Percentiles rank a stretch among this genome's conserved stretches.
These are phyloP conservation scores for Gasterosteus nipponicus DNA, from an alignment of 2,113 vertebrate genomes.

Conservation along the genomic window DNA sequence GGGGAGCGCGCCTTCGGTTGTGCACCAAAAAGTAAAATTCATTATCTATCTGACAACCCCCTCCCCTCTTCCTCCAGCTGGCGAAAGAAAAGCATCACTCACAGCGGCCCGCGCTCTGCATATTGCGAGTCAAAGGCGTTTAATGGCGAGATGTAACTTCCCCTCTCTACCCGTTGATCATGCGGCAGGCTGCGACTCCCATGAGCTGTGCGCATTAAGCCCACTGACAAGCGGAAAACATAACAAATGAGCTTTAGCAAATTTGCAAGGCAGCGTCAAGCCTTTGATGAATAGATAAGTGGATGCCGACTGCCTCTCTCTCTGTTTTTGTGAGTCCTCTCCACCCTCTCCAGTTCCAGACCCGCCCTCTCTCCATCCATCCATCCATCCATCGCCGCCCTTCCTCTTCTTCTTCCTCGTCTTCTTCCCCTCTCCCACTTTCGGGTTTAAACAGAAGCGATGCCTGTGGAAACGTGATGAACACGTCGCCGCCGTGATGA, in stretches of 20 bases:
- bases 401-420: neutral
- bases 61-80: constrained; percentile 18
- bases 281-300: constrained; percentile 71
- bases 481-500: constrained; percentile 63
- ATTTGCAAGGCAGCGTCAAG: constrained; percentile 71
- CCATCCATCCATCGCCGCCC: constrained; percentile 9
- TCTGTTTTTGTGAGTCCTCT: neutral
- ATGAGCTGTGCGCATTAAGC: constrained; percentile 75
- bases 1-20: constrained; percentile 42
- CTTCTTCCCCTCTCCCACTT: neutral
- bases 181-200: constrained; percentile 70
- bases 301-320: constrained; percentile 31
- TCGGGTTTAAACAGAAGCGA: constrained; percentile 73
- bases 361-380: constrained; percentile 19
- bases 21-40: constrained; percentile 71
- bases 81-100: constrained; percentile 66
- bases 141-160: constrained; percentile 80
- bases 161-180: constrained; percentile 77
- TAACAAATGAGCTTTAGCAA: constrained; percentile 79
- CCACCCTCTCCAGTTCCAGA: constrained; percentile 18
- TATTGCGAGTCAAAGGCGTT: constrained; percentile 77
- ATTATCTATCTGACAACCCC: constrained; percentile 72
- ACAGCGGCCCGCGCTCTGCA: constrained; percentile 58
- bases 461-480: constrained; percentile 68
- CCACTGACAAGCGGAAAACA: constrained; percentile 78